These are phyloP conservation scores for Theristicus caerulescens DNA, from an alignment of 2,113 vertebrate species.

Conservation along the genomic window DNA sequence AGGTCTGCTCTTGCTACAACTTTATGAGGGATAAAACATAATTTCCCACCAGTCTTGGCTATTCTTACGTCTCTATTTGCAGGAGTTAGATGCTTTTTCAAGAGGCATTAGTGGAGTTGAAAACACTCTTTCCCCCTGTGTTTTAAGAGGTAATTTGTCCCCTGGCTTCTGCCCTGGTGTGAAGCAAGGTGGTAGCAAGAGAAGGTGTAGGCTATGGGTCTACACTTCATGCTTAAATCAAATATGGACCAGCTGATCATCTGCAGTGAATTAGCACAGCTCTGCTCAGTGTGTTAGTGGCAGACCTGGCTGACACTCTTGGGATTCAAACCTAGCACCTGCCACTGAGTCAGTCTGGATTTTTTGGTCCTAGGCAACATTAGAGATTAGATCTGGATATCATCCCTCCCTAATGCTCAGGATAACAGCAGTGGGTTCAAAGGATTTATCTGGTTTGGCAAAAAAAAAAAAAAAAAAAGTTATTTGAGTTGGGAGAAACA, in stretches of 20 bases:
- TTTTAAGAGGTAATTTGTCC: background rate
- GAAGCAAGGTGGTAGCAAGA: background rate
- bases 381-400: background rate
- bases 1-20: background rate
- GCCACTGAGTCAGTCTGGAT: background rate
- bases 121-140: rapidly evolving
- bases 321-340: background rate
- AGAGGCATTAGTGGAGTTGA: background rate
- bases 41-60: background rate
- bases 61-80: rapidly evolving
- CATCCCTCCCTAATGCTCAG: background rate
- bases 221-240: background rate
- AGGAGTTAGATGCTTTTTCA: background rate
- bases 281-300: background rate
- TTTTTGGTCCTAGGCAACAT: background rate
- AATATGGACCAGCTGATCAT: background rate
- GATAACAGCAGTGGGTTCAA: background rate
- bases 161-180: background rate
- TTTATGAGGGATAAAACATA: background rate
- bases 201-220: rapidly evolving
- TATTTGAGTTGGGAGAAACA: background rate
- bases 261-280: background rate
- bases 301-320: background rate
- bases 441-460: background rate
- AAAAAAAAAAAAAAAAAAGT: too few relatives aligned